Evolutionary conservation across 2,888 invertebrate species (phyloP), one percentile per base, ranked within the genome.

Genomic region (Rhagonycha fulva): DNA sequence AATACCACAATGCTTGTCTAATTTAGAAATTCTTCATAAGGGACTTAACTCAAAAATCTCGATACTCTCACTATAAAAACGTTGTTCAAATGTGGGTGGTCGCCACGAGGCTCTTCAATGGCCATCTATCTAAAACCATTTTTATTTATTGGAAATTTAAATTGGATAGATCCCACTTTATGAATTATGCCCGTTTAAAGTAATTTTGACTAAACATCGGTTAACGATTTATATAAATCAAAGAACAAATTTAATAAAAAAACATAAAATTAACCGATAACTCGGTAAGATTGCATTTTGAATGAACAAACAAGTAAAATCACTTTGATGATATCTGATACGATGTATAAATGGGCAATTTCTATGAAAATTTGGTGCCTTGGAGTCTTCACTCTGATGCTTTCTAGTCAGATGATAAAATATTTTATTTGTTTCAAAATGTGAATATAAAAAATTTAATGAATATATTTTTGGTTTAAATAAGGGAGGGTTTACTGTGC

Each of bases 341-440:
- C 62, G 71, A 63, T 66, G 66, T 62, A 60, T 71, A 70, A 63
- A 76, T 75, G 71, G 71, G 68, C 72, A 72, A 76, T 76, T 72
- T 69, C 75, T 76, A 76, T 76, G 75, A 76, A 76, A 76, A 76
- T 76, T 68, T 72, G 72, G 71, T 62, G 68, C 71, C 70, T 19
- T 28, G 68, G 14, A 32, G 71, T 68, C 71, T 71, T 28, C 61
- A 28, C 19, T 30, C n/a, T 47, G 69, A 47, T 47, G 47, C 47
- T 47, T 19, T n/a, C 47, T 69, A 73, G 28, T 63, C 69, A 12
- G 63, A 69, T 74, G 62, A 60, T 74, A 74, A 74, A 74, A 60
- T 47, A 47, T 47, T 47, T 47, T 47, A 47, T 47, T 47, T 47
- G 47, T 47, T 47, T 47, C 47, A 47, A 47, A 47, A 47, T 47